Evolutionary conservation across 1,140 invertebrate species (phyloP).

Genomic region (Hermetia illucens): DNA sequence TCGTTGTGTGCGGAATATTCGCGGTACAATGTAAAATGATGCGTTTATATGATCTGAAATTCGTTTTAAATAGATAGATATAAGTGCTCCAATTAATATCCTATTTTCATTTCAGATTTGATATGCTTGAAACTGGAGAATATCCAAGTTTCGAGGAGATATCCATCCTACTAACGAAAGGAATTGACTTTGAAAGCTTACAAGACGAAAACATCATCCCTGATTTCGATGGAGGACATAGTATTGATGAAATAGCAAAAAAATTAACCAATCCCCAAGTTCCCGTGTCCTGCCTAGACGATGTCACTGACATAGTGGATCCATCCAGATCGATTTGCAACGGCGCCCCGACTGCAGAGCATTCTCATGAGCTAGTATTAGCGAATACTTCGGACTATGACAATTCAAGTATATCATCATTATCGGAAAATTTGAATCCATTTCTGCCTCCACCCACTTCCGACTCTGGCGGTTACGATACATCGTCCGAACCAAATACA

Average conservation of each 20-base stretch:
- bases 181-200: conserved; percentile 9
- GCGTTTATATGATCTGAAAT: not conserved
- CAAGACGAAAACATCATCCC: not conserved
- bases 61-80: conserved; percentile 1
- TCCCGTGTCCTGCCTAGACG: not conserved
- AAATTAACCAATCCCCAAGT: not conserved
- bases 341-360: not conserved
- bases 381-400: too few relatives aligned
- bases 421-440: not conserved
- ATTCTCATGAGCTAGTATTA: not conserved
- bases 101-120: conserved; percentile 6
- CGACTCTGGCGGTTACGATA: too few relatives aligned
- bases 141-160: conserved; percentile 9
- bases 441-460: not conserved
- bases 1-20: too few relatives aligned
- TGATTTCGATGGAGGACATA: not conserved
- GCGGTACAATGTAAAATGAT: not conserved
- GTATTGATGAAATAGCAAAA: not conserved
- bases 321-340: not conserved
- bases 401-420: too few relatives aligned
- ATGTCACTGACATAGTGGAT: not conserved
- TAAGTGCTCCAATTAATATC: not conserved
- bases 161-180: conserved; percentile 4
- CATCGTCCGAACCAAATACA: too few relatives aligned
- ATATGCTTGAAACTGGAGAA: conserved; percentile 10